Base-by-base conservation (phyloP, 2,888 invertebrate genomes). In the Sipunculus nudus region DNA sequence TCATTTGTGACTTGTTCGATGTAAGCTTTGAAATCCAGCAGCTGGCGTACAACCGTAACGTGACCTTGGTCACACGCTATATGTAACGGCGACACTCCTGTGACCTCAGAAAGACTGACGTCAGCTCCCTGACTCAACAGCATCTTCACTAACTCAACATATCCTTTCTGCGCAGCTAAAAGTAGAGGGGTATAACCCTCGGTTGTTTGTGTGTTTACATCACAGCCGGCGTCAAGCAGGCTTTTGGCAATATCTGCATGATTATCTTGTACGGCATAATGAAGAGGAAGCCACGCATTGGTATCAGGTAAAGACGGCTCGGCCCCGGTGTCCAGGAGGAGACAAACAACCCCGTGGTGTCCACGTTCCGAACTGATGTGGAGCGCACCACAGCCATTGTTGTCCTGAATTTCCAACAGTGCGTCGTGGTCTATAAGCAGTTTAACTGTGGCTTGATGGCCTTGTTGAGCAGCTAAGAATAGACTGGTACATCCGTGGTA, bases 71-170 rank as follows among this genome's bases (percentile, higher is more conserved):
- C 66, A 31, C 62, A 70, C 26, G 71, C 69, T 19, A 67, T 59
- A 58, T 74, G 74, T 16, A 74, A 55, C 8, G 73, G 66, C 8
- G 68, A 59, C 5, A 68, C 55, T 6, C 72, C 68, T 2, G 69
- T 68, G 2, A 43, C 49, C 23, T 68, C 68, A 28, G 53, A 60
- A 19, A 60, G 28, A 28, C 67, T 52, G 2, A 58, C 43, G n/a
- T 56, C 45, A 6, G 64, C 61, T 5, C 41, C 54, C 13, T 55
- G 38, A 13, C 43, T 25, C 29, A 47, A 10, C 32, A 55, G 23
- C 31, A 29, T 26, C 38, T 23, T 10, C 4, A 55, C 55, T 13
- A 55, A n/a, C 6, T 31, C 35, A 3, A 47, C 47, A n/a, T 21
- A 53, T 8, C 61, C 65, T 29, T 60, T 55, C 48, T 67, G 65